These are phyloP conservation scores for Haemorhous mexicanus DNA, from an alignment of 2,113 vertebrate genomes.

Conservation along the genomic window DNA sequence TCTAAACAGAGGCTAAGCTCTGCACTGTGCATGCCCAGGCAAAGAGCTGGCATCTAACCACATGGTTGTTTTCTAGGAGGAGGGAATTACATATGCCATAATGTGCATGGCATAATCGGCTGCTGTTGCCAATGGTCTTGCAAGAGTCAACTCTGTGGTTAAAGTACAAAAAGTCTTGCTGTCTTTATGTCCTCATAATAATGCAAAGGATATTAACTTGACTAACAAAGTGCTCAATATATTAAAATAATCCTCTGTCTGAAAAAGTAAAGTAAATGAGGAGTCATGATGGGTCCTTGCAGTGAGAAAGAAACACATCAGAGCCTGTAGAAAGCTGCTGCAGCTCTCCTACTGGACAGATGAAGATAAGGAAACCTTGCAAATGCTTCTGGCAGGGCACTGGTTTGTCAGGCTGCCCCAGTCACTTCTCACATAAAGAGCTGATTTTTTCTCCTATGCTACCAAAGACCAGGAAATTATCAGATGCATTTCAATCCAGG, in stretches of 20 bases:
- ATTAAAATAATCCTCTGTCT: background rate
- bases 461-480: background rate
- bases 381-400: background rate
- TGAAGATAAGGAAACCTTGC: background rate
- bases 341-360: background rate
- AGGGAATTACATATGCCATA: background rate
- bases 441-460: background rate
- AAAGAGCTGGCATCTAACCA: background rate
- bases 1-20: background rate
- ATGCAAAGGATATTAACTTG: background rate
- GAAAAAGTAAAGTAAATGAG: background rate
- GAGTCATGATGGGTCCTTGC: background rate
- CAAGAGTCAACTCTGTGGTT: background rate
- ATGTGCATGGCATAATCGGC: background rate
- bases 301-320: background rate
- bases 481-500: background rate
- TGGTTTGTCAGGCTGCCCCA: background rate
- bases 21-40: background rate
- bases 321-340: background rate
- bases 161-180: background rate
- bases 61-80: background rate
- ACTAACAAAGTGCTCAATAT: background rate
- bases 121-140: background rate
- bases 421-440: background rate
- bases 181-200: background rate